phyloP scores from a whole-genome alignment of 2,888 invertebrate species.

The Caenorhabditis parvicauda region DNA sequence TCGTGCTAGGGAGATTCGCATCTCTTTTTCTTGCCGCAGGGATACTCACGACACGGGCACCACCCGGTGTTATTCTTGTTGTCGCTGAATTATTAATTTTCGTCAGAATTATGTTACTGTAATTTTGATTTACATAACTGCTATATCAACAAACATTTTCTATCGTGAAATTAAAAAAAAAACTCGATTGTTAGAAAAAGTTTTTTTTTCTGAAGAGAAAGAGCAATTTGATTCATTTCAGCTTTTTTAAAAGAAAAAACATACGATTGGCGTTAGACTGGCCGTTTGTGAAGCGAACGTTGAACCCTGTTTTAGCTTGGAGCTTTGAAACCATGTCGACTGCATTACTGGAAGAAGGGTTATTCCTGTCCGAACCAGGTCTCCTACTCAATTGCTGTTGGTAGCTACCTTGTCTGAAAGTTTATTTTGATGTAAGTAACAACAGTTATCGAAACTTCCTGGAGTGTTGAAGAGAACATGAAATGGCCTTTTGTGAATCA shows the following conservation, averaged over 20 bases:
- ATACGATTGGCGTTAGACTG: too few relatives aligned
- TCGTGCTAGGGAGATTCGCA: conserved; percentile 2
- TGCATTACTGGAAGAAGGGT: too few relatives aligned
- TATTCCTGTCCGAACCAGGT: too few relatives aligned
- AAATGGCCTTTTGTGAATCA: too few relatives aligned
- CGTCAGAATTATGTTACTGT: neutral
- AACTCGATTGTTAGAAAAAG: neutral
- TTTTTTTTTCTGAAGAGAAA: conserved; percentile 1
- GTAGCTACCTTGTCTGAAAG: too few relatives aligned
- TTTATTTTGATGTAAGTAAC: too few relatives aligned
- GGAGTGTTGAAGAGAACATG: too few relatives aligned
- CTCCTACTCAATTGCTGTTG: too few relatives aligned
- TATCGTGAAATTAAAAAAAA: neutral
- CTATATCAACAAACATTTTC: neutral
- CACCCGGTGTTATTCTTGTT: conserved; percentile 22
- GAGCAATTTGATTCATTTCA: neutral
- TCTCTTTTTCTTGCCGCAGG: conserved; percentile 17
- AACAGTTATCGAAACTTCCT: too few relatives aligned
- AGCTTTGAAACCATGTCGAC: too few relatives aligned
- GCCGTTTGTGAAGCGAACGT: too few relatives aligned
- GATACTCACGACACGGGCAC: conserved; percentile 25
- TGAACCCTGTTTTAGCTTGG: too few relatives aligned
- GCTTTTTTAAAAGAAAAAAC: neutral
- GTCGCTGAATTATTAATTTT: conserved; percentile 1
- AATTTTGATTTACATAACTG: neutral